These are phyloP conservation scores for Puffinus mauretanicus DNA, from an alignment of 2,113 vertebrate genomes.

Conservation along the genomic window DNA sequence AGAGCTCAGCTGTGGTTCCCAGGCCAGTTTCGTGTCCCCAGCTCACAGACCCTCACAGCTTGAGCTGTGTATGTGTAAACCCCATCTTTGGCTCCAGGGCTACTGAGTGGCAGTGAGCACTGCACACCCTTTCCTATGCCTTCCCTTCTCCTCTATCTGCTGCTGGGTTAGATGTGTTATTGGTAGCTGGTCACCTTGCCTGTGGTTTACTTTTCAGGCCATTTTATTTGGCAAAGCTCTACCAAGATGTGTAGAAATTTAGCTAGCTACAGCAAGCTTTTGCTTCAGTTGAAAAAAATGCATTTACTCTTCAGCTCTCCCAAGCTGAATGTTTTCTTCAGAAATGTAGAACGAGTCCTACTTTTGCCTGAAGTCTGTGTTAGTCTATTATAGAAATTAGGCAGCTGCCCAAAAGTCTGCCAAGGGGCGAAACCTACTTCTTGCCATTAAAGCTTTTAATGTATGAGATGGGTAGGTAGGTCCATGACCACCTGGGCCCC, in stretches of 20 bases:
- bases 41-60: rapidly evolving
- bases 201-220: neutral
- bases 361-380: neutral
- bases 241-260: neutral
- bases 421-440: neutral
- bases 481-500: neutral
- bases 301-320: neutral
- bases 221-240: neutral
- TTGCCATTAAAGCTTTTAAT: conserved; percentile 8
- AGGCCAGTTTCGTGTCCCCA: neutral
- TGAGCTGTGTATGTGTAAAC: neutral
- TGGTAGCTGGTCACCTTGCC: neutral
- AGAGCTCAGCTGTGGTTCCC: neutral
- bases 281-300: neutral
- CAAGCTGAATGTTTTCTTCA: neutral
- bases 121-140: neutral
- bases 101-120: neutral
- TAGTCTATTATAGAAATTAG: neutral
- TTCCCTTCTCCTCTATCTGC: neutral
- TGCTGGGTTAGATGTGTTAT: neutral
- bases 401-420: conserved; percentile 11
- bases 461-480: neutral
- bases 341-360: neutral
- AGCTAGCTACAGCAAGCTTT: neutral
- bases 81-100: neutral